Base-by-base conservation (phyloP, 1,140 invertebrate genomes). In the Heliconius congener region DNA sequence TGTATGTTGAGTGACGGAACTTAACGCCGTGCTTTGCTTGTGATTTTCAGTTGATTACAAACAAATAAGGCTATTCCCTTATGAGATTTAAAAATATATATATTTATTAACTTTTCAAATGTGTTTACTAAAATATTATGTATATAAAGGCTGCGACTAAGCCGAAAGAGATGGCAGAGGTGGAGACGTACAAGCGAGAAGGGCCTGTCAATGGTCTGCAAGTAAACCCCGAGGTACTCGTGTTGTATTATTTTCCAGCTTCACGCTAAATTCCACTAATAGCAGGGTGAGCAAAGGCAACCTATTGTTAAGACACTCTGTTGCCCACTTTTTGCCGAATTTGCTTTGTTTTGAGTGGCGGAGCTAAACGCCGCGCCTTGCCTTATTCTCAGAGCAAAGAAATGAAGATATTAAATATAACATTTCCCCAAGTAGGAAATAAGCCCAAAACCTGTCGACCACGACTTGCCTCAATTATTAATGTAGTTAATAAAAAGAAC, bases 161-260 rank as follows among this genome's bases (percentile, higher is more conserved):
- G n/a, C 27, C 60, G 13, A 30, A 16, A 30, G 13, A 66, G 11
- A 30, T 66, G 60, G 8, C 60, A 11, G 23, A 66, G 3, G 27
- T 27, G 27, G 27, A 66, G 27, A 27, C 9, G 8, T 66, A 66
- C 27, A 66, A 66, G 23, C 23, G 60, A 66, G 60, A 27, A 30
- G 60, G 19, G 9, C 60, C 60, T 27, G 27, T n/a, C 60, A 66
- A 66, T n/a, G 60, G 60, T 66, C 60, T 66, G 27, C 60, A 66
- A 66, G 9, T 13, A 27, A 30, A 66, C 13, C 11, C 60, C 8
- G 60, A 66, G 60, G 60, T 66, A 30, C n/a, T n/a, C 9, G 19
- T 57, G n/a, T 16, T 23, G 11, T 19, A 52, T 52, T 60, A 23
- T 27, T 60, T 57, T 23, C 6, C 19, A 60, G n/a, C 55, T 60